Evolutionary conservation across 2,888 invertebrate genomes (phyloP), one percentile per base, ranked within the genome.

Genomic region (Cecidostiba fungosa): DNA sequence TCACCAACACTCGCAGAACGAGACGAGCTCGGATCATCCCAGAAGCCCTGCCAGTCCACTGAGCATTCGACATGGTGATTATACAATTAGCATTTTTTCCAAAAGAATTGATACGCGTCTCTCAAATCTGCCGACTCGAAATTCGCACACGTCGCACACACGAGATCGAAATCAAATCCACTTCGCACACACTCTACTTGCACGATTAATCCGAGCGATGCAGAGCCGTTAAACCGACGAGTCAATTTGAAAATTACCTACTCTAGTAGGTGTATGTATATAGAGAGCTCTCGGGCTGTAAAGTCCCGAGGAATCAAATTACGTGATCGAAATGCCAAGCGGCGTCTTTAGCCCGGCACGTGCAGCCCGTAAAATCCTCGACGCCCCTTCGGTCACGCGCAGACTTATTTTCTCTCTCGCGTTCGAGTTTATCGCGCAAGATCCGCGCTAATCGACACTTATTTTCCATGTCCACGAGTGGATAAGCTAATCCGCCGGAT

Each of bases 61-160:
- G 70, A 93, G 93, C 84, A 90, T 92, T 81, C 92, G 93, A 70
- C 93, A 93, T 82, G 93, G 93, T 93, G 72, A 90, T 90, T 89
- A 82, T 72, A 16, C 12, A 14, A 6, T 32, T 54, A 14, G 0
- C 1, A 39, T n/a, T 54, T 54, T 19, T 19, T 43, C 12, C 32
- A 36, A 47, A 23, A 66, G 29, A n/a, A 32, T 32, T 32, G 19
- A 10, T 36, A 6, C n/a, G 36, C 36, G 5, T 36, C 36, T 36
- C 36, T 32, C 36, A 12, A 43, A 43, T 43, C 43, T 10, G 12
- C 12, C 1, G 12, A 43, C 39, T 39, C 39, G 12, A 39, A 12
- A 39, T 39, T 12, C 12, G 39, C 39, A 12, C 39, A 39, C 39
- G 36, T 36, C n/a, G n/a, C n/a, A n/a, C n/a, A n/a, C 32, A 32